Base-by-base conservation (phyloP, 2,888 invertebrate genomes). In the Glomeris marginata region DNA sequence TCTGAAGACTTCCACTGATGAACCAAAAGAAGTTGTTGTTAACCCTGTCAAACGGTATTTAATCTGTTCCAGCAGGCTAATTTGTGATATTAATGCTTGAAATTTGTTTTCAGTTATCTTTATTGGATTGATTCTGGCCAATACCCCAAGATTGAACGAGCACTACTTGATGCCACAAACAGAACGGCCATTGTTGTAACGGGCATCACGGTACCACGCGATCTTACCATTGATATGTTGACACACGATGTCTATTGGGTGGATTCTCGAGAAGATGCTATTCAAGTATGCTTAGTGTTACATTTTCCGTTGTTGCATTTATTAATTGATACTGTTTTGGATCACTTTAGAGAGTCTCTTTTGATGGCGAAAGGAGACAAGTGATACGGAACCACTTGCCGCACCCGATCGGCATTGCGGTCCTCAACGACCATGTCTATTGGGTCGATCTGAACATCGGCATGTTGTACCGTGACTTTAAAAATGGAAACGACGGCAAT, bases 71-170 rank as follows among this genome's bases (percentile, higher is more conserved):
- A 13, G 11, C 6, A 13, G 20, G 20, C 35, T 18, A 42, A 10
- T 15, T 42, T 20, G 20, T 38, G n/a, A 13, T 18, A 38, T 21
- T 15, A 45, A 6, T n/a, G n/a, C 21, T n/a, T 28, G 33, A 34
- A 35, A 33, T 47, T 38, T 38, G 22, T 33, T 52, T 51, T 16
- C 52, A 72, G 88, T 53, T 74, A 84, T 37, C 69, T 98, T 1
- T 98, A 97, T 66, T 98, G 97, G 97, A 90, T 94, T 57, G 95
- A 97, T 66, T 88, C 90, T 60, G 97, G 97, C 0, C 94, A 94
- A 64, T 90, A 90, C 66, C 94, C 94, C 0, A 77, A 85, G 57
- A 91, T 95, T 51, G 92, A 90, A 1, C 85, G 83, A 61, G 79
- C 90, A 0, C 78, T 80, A 60, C 71, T 97, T 37, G 92, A 97